A percentile compares a stretch with the other conserved stretches of the same genome.
Evolutionary conservation across 2,888 invertebrate species (phyloP).

Genomic region (Alentia gelatinosa): DNA sequence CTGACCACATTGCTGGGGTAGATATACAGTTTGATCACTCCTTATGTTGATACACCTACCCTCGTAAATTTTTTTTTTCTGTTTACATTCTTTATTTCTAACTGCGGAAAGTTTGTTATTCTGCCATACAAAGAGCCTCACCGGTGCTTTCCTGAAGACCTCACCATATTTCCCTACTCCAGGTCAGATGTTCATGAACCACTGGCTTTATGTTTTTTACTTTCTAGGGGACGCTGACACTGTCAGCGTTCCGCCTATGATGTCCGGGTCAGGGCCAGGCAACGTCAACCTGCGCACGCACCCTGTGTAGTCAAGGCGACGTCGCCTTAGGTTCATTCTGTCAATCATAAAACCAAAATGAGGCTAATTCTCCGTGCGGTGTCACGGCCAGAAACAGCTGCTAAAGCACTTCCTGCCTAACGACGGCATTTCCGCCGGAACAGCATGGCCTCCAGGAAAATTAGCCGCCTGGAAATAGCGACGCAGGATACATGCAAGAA

Average conservation of each 20-base stretch:
- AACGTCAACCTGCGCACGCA: constrained; percentile 5
- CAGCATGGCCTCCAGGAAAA: not conserved
- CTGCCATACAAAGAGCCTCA: no score
- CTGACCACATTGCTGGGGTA: no score
- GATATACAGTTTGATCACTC: no score
- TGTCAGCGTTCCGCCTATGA: not conserved
- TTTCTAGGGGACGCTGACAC: not conserved
- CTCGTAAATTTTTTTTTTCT: no score
- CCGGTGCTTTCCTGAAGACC: no score
- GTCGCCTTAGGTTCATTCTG: constrained; percentile 37
- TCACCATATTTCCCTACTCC: no score
- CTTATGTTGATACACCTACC: no score
- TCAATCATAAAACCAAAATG: constrained; percentile 36
- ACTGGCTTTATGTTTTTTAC: no score
- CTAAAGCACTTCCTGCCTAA: constrained; percentile 4
- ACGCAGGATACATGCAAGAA: no score
- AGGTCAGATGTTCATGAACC: no score
- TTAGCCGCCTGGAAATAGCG: not conserved
- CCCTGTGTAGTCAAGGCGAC: not conserved
- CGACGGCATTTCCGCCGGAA: not conserved
- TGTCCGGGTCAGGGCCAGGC: not conserved
- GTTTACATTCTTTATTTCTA: no score
- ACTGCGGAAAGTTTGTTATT: no score
- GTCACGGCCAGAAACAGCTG: not conserved
- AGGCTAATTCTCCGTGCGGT: constrained; percentile 8